Evolutionary conservation across 2,797 vertebrate genomes (phyloP).

Genomic region (Clamator glandarius): DNA sequence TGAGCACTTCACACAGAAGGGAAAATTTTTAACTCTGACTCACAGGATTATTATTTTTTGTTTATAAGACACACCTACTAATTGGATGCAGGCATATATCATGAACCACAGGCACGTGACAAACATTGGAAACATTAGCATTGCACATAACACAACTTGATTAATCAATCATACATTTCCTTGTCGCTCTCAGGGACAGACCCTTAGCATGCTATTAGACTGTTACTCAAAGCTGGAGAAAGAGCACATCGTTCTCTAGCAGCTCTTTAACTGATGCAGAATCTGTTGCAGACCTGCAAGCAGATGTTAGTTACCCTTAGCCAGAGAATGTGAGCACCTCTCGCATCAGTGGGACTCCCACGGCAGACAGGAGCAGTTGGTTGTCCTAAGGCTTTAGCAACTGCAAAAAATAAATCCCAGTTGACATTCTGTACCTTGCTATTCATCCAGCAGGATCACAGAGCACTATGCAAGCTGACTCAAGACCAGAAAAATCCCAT

Average conservation of each 20-base stretch:
- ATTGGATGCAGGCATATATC: neutral
- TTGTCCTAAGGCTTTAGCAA: neutral
- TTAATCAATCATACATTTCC: neutral
- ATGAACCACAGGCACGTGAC: neutral
- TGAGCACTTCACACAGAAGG: slow-evolving; percentile 37
- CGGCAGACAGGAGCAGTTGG: rapidly evolving
- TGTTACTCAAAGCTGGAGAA: neutral
- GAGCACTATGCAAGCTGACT: neutral
- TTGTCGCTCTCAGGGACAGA: neutral
- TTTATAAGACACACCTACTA: slow-evolving; percentile 66
- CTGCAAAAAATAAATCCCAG: neutral
- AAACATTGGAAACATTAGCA: neutral
- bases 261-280: neutral
- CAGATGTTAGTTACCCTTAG: neutral
- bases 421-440: neutral
- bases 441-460: neutral
- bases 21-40: slow-evolving; percentile 49
- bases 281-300: neutral
- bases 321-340: neutral
- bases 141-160: neutral
- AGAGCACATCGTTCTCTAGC: neutral
- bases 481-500: neutral
- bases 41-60: slow-evolving; percentile 54
- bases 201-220: neutral
- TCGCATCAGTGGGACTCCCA: neutral